Evolutionary conservation across 2,888 invertebrate species (phyloP).

Genomic region (Hydrotaea cyrtoneurina): DNA sequence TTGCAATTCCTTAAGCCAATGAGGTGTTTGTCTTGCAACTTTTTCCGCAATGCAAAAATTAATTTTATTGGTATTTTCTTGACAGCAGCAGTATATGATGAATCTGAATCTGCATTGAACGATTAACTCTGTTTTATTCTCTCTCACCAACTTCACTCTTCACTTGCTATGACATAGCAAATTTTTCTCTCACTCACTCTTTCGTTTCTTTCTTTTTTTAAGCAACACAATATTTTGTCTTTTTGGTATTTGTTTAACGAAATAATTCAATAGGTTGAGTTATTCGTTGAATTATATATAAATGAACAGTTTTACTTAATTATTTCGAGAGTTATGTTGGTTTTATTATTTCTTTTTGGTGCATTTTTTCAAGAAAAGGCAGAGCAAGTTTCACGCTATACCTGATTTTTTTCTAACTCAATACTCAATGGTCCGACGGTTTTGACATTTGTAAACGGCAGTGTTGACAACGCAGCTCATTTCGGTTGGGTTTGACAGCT

Average conservation of each 20-base stretch:
- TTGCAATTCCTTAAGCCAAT: not conserved
- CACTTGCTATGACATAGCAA: constrained; percentile 63
- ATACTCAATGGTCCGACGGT: not conserved
- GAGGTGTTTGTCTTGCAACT: not conserved
- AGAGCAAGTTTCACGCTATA: constrained; percentile 21
- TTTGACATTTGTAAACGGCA: not conserved
- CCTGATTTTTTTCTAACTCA: constrained; percentile 40
- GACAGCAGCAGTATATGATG: too few relatives aligned
- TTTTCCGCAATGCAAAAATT: constrained; percentile 50
- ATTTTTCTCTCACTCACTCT: constrained; percentile 46
- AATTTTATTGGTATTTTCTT: constrained; percentile 52
- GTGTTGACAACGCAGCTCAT: too few relatives aligned
- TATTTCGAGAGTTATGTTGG: constrained; percentile 12
- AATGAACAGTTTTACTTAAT: not conserved
- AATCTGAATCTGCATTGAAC: constrained; percentile 55
- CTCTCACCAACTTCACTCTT: constrained; percentile 58
- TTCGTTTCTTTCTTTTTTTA: constrained; percentile 45
- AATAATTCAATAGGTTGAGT: not conserved
- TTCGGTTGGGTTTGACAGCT: too few relatives aligned
- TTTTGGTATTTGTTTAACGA: not conserved
- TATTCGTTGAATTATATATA: not conserved
- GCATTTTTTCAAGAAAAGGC: constrained; percentile 35
- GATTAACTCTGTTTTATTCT: constrained; percentile 57
- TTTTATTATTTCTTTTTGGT: constrained; percentile 20
- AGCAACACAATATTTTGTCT: not conserved